Evolutionary conservation across 2,797 vertebrate species (phyloP).

Genomic region (Fundulus diaphanus): DNA sequence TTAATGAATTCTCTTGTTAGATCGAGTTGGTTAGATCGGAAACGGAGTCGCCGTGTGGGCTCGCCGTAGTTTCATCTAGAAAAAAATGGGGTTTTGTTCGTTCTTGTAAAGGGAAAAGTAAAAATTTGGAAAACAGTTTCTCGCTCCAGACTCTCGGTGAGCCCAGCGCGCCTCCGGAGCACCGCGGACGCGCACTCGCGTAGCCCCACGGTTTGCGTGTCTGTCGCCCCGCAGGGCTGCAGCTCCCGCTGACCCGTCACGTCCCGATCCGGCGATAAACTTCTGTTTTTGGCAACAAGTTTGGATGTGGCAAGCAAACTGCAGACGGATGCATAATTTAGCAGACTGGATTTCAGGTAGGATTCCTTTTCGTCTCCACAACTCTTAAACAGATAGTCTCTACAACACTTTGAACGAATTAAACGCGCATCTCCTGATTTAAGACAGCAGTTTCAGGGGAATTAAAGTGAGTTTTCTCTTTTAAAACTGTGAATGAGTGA

Average conservation of each 20-base stretch:
- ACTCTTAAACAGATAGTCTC: background rate
- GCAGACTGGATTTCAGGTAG: constrained; percentile 79
- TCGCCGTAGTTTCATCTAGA: constrained; percentile 12
- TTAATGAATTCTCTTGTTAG: too few relatives aligned
- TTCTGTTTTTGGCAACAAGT: constrained; percentile 45
- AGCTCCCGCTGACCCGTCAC: constrained; percentile 24
- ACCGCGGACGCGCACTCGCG: constrained; percentile 24
- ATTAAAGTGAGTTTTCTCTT: background rate
- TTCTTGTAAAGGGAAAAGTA: constrained; percentile 2
- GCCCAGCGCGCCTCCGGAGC: constrained; percentile 9
- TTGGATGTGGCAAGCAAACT: constrained; percentile 78
- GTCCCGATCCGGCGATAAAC: constrained; percentile 31
- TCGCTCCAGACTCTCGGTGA: constrained; percentile 8
- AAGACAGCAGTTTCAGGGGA: background rate
- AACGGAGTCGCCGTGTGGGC: constrained; percentile 18
- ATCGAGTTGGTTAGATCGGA: constrained; percentile 13
- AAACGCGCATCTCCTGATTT: background rate
- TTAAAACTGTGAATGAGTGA: constrained; percentile 10
- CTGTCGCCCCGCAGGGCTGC: constrained; percentile 28
- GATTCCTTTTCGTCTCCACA: constrained; percentile 2
- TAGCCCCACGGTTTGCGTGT: constrained; percentile 5
- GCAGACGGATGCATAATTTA: constrained; percentile 78
- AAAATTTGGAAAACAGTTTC: too few relatives aligned
- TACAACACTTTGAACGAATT: background rate
- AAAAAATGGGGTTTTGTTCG: constrained; percentile 5